phyloP scores from a whole-genome alignment of 2,113 vertebrate genomes.

The Phocoena phocoena region DNA sequence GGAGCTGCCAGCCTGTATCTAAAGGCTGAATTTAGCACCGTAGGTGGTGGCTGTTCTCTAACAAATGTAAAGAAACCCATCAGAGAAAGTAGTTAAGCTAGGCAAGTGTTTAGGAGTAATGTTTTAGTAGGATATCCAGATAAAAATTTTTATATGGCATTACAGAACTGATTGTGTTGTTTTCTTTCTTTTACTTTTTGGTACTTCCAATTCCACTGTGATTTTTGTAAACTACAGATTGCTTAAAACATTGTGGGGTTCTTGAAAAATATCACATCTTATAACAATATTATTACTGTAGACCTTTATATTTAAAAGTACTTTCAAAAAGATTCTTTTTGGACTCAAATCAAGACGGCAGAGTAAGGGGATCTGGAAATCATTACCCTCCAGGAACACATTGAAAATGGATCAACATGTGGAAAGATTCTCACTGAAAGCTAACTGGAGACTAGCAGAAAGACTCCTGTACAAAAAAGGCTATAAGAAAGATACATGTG shows the following conservation, averaged over 20 bases:
- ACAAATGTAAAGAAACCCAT: slow-evolving; percentile 27
- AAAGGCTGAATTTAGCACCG: not conserved
- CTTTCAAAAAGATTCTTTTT: not conserved
- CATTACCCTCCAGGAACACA: no score
- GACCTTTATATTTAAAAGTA: not conserved
- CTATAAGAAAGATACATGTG: not conserved
- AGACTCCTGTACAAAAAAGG: not conserved
- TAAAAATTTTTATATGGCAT: not conserved
- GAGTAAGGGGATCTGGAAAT: not conserved
- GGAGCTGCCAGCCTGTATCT: not conserved
- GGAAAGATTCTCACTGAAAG: not conserved
- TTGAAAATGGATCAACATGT: not conserved
- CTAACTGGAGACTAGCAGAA: not conserved
- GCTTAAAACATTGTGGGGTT: not conserved
- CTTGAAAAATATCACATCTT: not conserved
- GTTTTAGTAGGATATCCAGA: not conserved
- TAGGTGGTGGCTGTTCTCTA: not conserved
- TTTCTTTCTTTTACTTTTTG: not conserved
- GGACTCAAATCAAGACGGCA: not conserved
- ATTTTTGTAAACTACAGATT: not conserved
- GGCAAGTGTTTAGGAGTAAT: not conserved
- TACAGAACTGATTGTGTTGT: not conserved
- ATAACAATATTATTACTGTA: not conserved
- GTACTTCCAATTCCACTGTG: not conserved
- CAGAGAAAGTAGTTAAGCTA: not conserved